Conservation (phyloP, 2,888 invertebrate species). For the Cremastobaeus sp. region DNA sequence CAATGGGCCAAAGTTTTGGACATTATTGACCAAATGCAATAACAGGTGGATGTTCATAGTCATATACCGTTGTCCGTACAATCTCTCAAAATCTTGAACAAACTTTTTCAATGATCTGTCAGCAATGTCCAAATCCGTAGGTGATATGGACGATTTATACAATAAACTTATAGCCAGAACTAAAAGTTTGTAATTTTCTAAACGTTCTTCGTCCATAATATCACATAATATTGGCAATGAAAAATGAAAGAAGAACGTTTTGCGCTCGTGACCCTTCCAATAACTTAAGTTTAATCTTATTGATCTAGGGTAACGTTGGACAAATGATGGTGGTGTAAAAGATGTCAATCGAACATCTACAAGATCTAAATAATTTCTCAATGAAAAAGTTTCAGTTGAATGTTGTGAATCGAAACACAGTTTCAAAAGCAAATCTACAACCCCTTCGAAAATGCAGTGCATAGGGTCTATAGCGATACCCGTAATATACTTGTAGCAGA, state of each 20-base stretch:
- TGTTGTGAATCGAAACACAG: neutral
- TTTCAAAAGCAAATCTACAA: neutral
- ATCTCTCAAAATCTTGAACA: neutral
- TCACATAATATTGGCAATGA: slow-evolving; percentile 15
- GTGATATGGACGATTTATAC: slow-evolving; percentile 1
- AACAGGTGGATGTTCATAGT: slow-evolving; percentile 33
- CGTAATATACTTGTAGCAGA: neutral
- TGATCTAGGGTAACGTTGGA: slow-evolving; percentile 44
- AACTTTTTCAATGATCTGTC: neutral
- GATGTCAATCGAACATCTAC: slow-evolving; percentile 2
- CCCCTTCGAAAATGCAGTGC: neutral
- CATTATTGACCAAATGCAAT: slow-evolving; percentile 38
- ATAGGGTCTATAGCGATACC: neutral
- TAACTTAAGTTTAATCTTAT: slow-evolving; percentile 45
- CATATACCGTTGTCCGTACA: slow-evolving; percentile 20
- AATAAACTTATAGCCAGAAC: neutral
- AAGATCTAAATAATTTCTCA: slow-evolving; percentile 2
- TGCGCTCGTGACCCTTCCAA: slow-evolving; percentile 62
- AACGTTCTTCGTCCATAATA: neutral
- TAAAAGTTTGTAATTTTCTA: slow-evolving; percentile 6
- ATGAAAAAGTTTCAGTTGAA: neutral
- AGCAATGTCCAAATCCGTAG: neutral
- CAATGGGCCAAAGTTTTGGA: slow-evolving; percentile 42
- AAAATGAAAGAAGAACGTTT: slow-evolving; percentile 56
- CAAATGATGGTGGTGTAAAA: slow-evolving; percentile 38